Conservation (phyloP, 2,113 vertebrate genomes). For the Copsychus sechellarum region DNA sequence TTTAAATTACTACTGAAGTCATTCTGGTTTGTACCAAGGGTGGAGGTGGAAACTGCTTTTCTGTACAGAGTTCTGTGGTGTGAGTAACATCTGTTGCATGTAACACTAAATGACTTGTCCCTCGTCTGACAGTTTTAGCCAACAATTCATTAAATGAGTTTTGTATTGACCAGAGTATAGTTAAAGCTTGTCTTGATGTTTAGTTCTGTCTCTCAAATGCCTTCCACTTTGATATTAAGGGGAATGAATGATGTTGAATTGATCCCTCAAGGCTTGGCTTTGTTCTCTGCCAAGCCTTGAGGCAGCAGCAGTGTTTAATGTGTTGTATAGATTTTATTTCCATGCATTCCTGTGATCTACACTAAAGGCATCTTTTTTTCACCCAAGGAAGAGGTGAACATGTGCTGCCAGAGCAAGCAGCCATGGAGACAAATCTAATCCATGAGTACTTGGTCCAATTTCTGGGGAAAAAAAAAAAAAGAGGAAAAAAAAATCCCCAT, state of each 20-base stretch:
- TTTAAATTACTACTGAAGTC: neutral
- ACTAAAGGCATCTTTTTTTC: slow-evolving; percentile 15
- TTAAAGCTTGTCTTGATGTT: slow-evolving; percentile 80
- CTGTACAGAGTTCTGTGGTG: slow-evolving; percentile 56
- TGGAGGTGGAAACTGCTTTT: slow-evolving; percentile 58
- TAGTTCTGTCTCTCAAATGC: slow-evolving; percentile 62
- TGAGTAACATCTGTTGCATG: slow-evolving; percentile 50
- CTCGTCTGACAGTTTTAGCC: slow-evolving; percentile 55
- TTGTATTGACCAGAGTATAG: slow-evolving; percentile 67
- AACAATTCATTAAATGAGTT: slow-evolving; percentile 45
- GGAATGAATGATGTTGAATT: slow-evolving; percentile 13
- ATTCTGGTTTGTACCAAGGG: slow-evolving; percentile 32
- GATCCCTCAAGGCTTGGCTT: slow-evolving; percentile 29
- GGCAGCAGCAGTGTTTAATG: slow-evolving; percentile 18
- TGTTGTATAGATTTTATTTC: slow-evolving; percentile 28
- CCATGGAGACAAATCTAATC: neutral
- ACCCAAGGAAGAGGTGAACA: slow-evolving; percentile 31
- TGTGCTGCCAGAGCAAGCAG: slow-evolving; percentile 33
- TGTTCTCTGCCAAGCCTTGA: slow-evolving; percentile 40
- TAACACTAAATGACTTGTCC: slow-evolving; percentile 62
- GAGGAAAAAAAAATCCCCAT: neutral
- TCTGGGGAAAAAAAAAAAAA: neutral
- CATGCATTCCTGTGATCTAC: slow-evolving; percentile 53
- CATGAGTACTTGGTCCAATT: neutral
- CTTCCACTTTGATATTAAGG: slow-evolving; percentile 46